These are phyloP conservation scores for Nowickia ferox DNA, from an alignment of 2,888 invertebrate genomes.

Conservation along the genomic window DNA sequence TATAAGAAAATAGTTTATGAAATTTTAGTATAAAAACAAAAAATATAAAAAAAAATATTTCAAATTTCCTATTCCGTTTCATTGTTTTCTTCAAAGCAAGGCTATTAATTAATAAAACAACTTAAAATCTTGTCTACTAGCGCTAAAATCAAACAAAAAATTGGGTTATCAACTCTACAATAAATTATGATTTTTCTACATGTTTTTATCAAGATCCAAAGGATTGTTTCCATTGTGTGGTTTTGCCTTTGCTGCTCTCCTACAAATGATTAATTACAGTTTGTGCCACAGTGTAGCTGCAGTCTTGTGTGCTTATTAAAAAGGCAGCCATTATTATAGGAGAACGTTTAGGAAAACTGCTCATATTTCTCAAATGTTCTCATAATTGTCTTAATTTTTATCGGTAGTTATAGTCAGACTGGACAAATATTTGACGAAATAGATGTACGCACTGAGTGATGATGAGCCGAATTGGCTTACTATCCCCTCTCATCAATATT, in stretches of 20 bases:
- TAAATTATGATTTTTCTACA: slow-evolving; percentile 65
- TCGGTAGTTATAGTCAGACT: too few species aligned
- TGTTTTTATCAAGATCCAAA: slow-evolving; percentile 54
- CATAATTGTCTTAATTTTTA: background rate
- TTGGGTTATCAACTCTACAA: slow-evolving; percentile 45
- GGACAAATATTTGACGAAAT: too few species aligned
- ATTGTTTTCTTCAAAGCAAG: slow-evolving; percentile 27
- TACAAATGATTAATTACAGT: slow-evolving; percentile 42
- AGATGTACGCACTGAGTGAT: too few species aligned
- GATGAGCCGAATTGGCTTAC: too few species aligned
- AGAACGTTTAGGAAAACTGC: slow-evolving; percentile 45
- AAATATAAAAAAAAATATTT: background rate
- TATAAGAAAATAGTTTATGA: slow-evolving; percentile 18
- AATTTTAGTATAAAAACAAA: slow-evolving; percentile 3
- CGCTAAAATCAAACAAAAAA: slow-evolving; percentile 28
- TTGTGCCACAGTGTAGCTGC: background rate
- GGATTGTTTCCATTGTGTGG: slow-evolving; percentile 35
- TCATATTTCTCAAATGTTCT: slow-evolving; percentile 38
- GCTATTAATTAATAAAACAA: slow-evolving; percentile 39
- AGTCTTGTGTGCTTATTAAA: background rate
- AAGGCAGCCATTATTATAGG: slow-evolving; percentile 65
- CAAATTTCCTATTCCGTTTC: slow-evolving; percentile 51
- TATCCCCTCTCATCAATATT: too few species aligned
- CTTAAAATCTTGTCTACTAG: slow-evolving; percentile 24
- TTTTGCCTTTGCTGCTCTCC: background rate